These are phyloP conservation scores for Prionace glauca DNA, from an alignment of 2,797 vertebrate genomes.

Conservation along the genomic window DNA sequence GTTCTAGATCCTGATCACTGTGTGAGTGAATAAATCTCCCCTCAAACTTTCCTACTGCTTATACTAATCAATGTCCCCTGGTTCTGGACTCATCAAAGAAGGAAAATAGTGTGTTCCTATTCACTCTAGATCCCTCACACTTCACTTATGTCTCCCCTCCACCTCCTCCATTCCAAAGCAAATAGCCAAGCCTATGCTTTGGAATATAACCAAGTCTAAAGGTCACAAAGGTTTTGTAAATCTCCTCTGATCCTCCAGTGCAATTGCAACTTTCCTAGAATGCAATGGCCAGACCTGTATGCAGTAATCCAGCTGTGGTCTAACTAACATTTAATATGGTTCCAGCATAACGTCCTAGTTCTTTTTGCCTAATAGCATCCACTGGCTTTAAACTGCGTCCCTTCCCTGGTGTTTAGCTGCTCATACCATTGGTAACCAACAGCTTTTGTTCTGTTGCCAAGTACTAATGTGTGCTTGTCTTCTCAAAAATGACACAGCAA, in stretches of 20 bases:
- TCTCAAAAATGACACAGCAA: not conserved
- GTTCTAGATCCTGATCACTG: no score
- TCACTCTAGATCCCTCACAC: no score
- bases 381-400: not conserved
- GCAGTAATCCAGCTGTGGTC: not conserved
- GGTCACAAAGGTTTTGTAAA: not conserved
- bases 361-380: not conserved
- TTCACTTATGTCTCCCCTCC: no score
- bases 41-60: no score
- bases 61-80: no score
- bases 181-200: no score
- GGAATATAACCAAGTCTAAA: not conserved
- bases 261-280: not conserved
- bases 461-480: not conserved
- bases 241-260: not conserved
- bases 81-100: no score
- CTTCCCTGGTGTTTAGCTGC: not conserved
- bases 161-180: no score
- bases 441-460: not conserved
- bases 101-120: no score
- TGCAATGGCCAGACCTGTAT: not conserved
- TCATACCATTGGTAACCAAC: not conserved
- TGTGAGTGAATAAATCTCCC: no score
- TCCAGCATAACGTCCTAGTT: no score
- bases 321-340: not conserved